A percentile compares a stretch with the other conserved stretches of the same genome.
Evolutionary conservation across 2,797 vertebrate genomes (phyloP).

Genomic region (Thunnus albacares): DNA sequence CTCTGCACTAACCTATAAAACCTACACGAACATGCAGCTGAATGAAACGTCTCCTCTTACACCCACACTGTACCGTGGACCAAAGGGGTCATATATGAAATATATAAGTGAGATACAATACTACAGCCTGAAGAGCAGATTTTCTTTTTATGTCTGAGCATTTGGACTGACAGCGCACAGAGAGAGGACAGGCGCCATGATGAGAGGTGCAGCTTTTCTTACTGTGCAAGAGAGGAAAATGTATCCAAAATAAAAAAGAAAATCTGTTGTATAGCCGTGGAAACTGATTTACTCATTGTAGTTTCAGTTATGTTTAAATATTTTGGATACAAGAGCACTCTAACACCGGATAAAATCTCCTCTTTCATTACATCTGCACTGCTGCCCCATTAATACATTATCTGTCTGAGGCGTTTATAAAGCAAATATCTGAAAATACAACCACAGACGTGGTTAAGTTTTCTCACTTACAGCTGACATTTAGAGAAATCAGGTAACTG

Average conservation of each 20-base stretch:
- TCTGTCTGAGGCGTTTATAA: not conserved
- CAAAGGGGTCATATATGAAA: not conserved
- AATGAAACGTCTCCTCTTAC: not conserved
- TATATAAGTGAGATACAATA: not conserved
- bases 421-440: not conserved
- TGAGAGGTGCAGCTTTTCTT: not conserved
- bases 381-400: not conserved
- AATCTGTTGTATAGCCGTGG: not conserved
- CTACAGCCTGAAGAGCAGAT: not conserved
- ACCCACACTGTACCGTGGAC: not conserved
- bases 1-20: slow-evolving; percentile 2
- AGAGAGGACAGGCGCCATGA: not conserved
- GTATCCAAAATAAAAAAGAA: not conserved
- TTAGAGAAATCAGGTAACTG: not conserved
- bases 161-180: not conserved
- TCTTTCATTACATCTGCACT: not conserved
- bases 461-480: slow-evolving; percentile 13
- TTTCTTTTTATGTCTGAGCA: not conserved
- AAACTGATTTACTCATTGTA: not conserved
- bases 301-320: not conserved
- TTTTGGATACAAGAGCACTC: not conserved
- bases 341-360: not conserved
- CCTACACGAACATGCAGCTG: not conserved
- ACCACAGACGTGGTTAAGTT: not conserved
- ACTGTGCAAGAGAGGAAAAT: not conserved